Evolutionary conservation across 2,113 vertebrate genomes (phyloP).

Genomic region (Athene cunicularia): DNA sequence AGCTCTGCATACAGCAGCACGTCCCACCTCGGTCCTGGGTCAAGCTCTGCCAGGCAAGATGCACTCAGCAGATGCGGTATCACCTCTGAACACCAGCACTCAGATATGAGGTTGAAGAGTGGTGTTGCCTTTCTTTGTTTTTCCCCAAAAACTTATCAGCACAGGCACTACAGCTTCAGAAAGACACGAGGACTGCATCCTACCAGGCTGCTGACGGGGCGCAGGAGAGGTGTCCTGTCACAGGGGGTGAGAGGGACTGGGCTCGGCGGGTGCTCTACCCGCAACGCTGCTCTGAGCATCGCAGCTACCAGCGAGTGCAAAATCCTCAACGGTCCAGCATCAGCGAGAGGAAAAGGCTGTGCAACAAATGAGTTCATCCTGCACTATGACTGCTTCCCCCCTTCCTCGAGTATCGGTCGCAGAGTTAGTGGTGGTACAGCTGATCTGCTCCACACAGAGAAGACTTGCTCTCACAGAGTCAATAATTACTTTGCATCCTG

Average conservation of each 20-base stretch:
- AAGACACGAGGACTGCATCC: neutral
- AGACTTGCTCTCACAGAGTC: neutral
- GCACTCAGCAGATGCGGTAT: fast-evolving
- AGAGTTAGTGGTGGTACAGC: neutral
- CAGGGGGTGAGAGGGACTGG: neutral
- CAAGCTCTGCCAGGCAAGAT: neutral
- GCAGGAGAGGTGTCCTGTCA: neutral
- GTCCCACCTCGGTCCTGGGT: fast-evolving
- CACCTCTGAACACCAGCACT: neutral
- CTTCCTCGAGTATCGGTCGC: fast-evolving
- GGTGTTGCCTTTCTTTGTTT: neutral
- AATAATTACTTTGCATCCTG: neutral
- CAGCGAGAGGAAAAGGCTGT: neutral
- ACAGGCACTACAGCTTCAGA: neutral
- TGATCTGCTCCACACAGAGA: neutral
- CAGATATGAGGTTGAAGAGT: neutral
- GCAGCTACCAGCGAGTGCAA: neutral
- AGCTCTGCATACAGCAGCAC: neutral
- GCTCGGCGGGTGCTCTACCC: neutral
- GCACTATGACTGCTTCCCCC: fast-evolving
- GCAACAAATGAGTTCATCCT: neutral
- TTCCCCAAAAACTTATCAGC: neutral
- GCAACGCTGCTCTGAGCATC: neutral
- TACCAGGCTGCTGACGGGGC: neutral
- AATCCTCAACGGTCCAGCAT: neutral